Percentiles rank a stretch among this genome's conserved stretches.
Evolutionary conservation across 2,113 vertebrate genomes (phyloP).

Genomic region (Redunca redunca): DNA sequence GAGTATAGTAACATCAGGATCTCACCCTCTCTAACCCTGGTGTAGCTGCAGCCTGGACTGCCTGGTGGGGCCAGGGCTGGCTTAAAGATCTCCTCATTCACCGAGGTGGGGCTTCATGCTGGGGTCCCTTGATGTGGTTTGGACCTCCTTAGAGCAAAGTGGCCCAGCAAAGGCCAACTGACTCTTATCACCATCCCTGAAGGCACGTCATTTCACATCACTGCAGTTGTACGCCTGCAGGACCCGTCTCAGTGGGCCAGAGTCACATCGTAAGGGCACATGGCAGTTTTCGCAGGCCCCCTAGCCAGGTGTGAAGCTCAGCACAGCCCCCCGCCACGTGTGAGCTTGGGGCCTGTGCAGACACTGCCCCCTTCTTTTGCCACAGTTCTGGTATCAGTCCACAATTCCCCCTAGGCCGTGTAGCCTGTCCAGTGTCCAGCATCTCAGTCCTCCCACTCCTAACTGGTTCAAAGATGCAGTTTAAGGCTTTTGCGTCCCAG

Average conservation of each 20-base stretch:
- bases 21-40: not conserved
- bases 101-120: not conserved
- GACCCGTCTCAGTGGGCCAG: not conserved
- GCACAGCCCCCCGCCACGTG: rapidly evolving
- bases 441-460: not conserved
- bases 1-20: not conserved
- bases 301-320: not conserved
- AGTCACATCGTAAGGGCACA: not conserved
- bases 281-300: not conserved
- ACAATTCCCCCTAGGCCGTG: not conserved
- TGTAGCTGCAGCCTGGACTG: not conserved
- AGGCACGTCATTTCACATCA: not conserved
- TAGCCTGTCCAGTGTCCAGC: not conserved
- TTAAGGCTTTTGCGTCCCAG: not conserved
- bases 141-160: not conserved
- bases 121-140: not conserved
- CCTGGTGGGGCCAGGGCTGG: not conserved
- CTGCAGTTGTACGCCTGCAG: too few species aligned
- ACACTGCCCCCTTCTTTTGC: not conserved
- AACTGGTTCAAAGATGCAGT: not conserved
- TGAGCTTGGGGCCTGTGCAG: not conserved
- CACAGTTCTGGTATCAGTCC: not conserved
- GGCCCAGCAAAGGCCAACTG: not conserved
- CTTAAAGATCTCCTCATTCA: not conserved
- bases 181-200: not conserved